phyloP scores from a whole-genome alignment of 2,797 vertebrate genomes.

The Bradypodion ventrale region DNA sequence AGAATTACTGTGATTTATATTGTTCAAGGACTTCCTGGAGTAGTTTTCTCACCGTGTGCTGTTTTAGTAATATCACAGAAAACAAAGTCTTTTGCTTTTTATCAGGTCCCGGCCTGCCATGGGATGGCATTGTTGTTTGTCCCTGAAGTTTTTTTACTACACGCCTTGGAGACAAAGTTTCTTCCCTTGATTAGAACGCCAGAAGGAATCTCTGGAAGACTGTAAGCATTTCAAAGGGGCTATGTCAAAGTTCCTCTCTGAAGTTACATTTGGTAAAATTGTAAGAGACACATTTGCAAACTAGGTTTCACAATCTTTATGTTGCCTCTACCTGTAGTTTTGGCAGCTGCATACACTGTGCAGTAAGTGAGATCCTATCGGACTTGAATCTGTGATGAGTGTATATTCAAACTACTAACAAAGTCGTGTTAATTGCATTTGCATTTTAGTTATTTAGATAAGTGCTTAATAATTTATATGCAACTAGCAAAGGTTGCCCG shows the following conservation, averaged over 20 bases:
- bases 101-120: constrained; percentile 52
- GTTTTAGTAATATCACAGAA: constrained; percentile 59
- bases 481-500: too few species aligned
- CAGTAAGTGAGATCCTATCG: background rate
- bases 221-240: constrained; percentile 9
- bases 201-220: background rate
- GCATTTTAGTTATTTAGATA: background rate
- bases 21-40: constrained; percentile 77
- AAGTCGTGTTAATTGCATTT: background rate
- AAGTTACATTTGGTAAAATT: background rate
- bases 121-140: constrained; percentile 51
- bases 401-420: background rate
- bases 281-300: background rate
- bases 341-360: background rate
- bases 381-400: background rate
- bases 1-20: constrained; percentile 73
- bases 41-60: constrained; percentile 70
- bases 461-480: background rate
- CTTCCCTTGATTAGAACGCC: constrained; percentile 32
- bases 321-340: background rate
- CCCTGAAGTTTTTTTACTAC: constrained; percentile 49
- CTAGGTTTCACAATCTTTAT: background rate
- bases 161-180: constrained; percentile 17
- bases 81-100: constrained; percentile 62
- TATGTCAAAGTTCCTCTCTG: constrained; percentile 17